A percentile compares a stretch with the other conserved stretches of the same genome.
phyloP scores from a whole-genome alignment of 2,113 vertebrate species.

The Anas platyrhynchos region DNA sequence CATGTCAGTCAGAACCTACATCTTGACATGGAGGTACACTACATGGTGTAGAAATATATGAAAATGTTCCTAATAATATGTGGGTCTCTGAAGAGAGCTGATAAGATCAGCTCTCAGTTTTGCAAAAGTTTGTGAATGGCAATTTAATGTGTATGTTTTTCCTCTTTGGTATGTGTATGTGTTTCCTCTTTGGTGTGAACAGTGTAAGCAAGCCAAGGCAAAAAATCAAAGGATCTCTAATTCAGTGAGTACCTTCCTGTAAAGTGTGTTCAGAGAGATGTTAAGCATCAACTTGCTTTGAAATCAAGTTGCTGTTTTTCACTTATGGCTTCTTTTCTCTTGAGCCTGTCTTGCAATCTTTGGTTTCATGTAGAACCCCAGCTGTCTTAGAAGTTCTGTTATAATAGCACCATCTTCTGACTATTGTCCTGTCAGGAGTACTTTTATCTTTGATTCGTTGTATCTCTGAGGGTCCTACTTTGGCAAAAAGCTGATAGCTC shows the following conservation, averaged over 20 bases:
- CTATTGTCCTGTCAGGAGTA: neutral
- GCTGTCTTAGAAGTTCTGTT: neutral
- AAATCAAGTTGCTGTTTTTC: neutral
- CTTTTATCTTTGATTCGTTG: neutral
- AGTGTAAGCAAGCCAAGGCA: neutral
- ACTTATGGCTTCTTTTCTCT: neutral
- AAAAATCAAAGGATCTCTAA: neutral
- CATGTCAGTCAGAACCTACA: neutral
- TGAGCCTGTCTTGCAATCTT: neutral
- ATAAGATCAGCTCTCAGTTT: neutral
- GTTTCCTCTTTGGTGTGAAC: neutral
- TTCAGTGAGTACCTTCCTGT: neutral
- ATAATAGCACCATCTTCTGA: constrained; percentile 64
- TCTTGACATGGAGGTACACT: neutral
- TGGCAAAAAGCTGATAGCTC: neutral
- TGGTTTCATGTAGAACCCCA: neutral
- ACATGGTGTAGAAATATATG: neutral
- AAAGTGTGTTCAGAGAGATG: neutral
- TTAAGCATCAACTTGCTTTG: accelerated
- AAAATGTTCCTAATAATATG: neutral
- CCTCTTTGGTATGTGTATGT: neutral
- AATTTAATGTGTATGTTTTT: neutral
- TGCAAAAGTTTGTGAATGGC: neutral
- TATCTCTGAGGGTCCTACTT: neutral
- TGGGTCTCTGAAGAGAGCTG: neutral